Conservation (phyloP, 2,113 vertebrate species). For the Thunnus maccoyii region DNA sequence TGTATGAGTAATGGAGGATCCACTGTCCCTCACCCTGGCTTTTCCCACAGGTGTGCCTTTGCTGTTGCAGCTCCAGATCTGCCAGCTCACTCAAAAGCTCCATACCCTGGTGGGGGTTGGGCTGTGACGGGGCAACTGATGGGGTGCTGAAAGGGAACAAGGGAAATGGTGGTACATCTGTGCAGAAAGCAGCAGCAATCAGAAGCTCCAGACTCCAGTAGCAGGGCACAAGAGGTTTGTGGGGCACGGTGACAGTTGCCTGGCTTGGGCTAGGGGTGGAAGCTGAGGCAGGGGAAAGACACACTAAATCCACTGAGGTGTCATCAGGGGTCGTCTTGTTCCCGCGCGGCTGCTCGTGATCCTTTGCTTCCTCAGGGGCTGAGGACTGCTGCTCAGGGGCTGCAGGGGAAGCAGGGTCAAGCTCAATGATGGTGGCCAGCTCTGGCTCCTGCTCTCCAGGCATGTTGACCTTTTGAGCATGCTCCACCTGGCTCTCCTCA, state of each 20-base stretch:
- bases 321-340: slow-evolving; percentile 51
- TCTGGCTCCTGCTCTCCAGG: slow-evolving; percentile 53
- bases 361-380: slow-evolving; percentile 30
- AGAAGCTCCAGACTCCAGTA: slow-evolving; percentile 92
- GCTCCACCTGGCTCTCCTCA: slow-evolving; percentile 60
- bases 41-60: slow-evolving; percentile 74
- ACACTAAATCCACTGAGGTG: slow-evolving; percentile 54
- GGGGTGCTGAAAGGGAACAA: slow-evolving; percentile 69
- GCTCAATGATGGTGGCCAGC: slow-evolving; percentile 63
- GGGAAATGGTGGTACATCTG: slow-evolving; percentile 85
- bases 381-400: slow-evolving; percentile 26
- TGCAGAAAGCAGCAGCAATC: slow-evolving; percentile 91
- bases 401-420: slow-evolving; percentile 64
- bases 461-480: slow-evolving; percentile 71
- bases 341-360: slow-evolving; percentile 42
- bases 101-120: slow-evolving; percentile 90
- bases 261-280: slow-evolving; percentile 43
- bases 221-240: slow-evolving; percentile 77
- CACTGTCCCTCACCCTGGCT: slow-evolving; percentile 83
- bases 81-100: slow-evolving; percentile 95
- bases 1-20: slow-evolving; percentile 35
- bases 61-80: slow-evolving; percentile 90
- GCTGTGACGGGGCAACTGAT: slow-evolving; percentile 65
- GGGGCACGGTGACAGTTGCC: slow-evolving; percentile 33
- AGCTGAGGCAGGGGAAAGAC: slow-evolving; percentile 58